Conservation (phyloP, 2,113 vertebrate genomes). For the Cnemophilus loriae region DNA sequence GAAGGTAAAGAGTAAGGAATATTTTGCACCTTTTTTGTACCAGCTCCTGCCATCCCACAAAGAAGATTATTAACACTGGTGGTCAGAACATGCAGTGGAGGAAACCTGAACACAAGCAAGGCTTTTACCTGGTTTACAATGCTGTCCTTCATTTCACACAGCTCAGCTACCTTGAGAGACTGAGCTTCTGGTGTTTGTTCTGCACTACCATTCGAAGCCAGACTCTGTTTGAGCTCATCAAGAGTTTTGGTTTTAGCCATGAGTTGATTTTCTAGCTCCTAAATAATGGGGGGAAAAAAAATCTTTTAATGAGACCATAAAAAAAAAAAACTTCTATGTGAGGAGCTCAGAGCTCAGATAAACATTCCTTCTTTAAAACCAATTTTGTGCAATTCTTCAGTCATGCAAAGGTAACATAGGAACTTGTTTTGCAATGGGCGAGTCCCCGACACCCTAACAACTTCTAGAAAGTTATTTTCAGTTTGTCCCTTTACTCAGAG, state of each 20-base stretch:
- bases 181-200: neutral
- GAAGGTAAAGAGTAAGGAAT: neutral
- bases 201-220: neutral
- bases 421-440: neutral
- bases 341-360: neutral
- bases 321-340: neutral
- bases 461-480: neutral
- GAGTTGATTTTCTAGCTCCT: conserved; percentile 81
- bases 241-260: conserved; percentile 68
- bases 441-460: neutral
- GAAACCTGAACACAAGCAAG: neutral
- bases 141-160: conserved; percentile 52
- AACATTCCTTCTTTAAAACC: neutral
- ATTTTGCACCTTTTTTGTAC: neutral
- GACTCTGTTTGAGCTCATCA: conserved; percentile 67
- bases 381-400: neutral
- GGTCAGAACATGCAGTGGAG: neutral
- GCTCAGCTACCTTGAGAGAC: neutral
- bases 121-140: conserved; percentile 74
- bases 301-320: neutral
- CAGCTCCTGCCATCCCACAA: neutral
- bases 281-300: neutral
- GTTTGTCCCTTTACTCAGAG: neutral
- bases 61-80: neutral
- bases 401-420: neutral